Conservation (phyloP, 2,888 invertebrate genomes). For the Bugula neritina region DNA sequence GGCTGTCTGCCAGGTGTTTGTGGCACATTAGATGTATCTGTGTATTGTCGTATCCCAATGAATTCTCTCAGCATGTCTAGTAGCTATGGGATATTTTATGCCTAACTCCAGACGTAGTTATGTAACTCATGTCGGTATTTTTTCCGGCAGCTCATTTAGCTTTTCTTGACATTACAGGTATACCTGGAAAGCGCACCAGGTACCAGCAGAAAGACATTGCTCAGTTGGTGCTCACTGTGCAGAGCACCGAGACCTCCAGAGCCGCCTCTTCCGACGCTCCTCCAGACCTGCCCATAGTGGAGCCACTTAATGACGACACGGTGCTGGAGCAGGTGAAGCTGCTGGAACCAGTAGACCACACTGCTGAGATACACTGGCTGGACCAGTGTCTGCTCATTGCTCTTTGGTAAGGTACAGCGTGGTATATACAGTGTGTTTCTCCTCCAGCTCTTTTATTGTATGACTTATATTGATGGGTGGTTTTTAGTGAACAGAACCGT, state of each 20-base stretch:
- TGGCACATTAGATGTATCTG: too few relatives aligned
- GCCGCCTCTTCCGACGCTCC: neutral
- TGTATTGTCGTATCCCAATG: too few relatives aligned
- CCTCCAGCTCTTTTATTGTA: conserved; percentile 58
- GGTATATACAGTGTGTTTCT: conserved; percentile 63
- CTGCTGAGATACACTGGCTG: conserved; percentile 60
- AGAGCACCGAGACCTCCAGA: neutral
- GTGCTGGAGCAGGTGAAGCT: conserved; percentile 73
- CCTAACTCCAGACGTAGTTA: too few relatives aligned
- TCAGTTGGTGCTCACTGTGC: conserved; percentile 71
- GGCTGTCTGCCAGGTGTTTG: too few relatives aligned
- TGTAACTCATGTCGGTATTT: too few relatives aligned
- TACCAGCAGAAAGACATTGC: conserved; percentile 76
- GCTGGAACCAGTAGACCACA: conserved; percentile 55
- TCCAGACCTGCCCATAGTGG: neutral
- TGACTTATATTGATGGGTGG: conserved; percentile 29
- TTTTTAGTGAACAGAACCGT: conserved; percentile 65
- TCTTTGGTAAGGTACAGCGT: conserved; percentile 24
- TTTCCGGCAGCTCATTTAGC: neutral
- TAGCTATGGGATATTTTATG: too few relatives aligned
- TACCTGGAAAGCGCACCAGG: conserved; percentile 81
- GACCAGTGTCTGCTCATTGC: conserved; percentile 55
- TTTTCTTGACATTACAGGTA: conserved; percentile 53
- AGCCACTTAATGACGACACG: conserved; percentile 72
- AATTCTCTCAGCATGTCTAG: too few relatives aligned